Percentiles rank a stretch among this genome's conserved stretches.
Conservation (phyloP, 1,140 invertebrate genomes). For the Dinothrombium tinctorium region DNA sequence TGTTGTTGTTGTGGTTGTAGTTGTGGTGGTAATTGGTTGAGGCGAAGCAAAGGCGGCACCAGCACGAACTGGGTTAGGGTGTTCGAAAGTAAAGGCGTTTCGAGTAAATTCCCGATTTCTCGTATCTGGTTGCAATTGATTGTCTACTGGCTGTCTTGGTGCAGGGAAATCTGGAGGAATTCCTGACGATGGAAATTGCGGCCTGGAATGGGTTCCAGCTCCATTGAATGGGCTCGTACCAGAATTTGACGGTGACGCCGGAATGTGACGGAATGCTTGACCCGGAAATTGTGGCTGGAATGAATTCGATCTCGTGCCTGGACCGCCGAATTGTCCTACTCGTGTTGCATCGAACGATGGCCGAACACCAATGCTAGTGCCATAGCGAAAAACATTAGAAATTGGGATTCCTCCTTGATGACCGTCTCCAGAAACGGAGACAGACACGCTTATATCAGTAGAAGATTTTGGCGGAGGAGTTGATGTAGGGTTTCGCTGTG, state of each 20-base stretch:
- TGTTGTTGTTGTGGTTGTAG: constrained; percentile 7
- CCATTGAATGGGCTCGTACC: neutral
- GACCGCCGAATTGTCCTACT: neutral
- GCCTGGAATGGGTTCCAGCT: neutral
- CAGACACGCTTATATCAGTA: neutral
- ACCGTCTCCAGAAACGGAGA: neutral
- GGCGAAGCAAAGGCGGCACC: neutral
- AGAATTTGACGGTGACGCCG: neutral
- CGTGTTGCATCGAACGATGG: constrained; percentile 2
- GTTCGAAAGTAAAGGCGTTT: neutral
- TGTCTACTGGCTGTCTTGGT: neutral
- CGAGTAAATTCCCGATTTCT: neutral
- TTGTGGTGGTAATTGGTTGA: neutral
- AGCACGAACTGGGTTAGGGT: neutral
- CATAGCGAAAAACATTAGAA: constrained; percentile 11
- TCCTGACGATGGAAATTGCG: no score
- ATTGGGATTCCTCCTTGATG: neutral
- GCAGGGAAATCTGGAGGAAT: neutral
- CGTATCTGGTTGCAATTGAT: neutral
- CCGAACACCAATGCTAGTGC: neutral
- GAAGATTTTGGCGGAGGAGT: no score
- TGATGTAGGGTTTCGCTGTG: neutral
- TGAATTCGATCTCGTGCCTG: neutral
- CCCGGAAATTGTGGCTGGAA: neutral
- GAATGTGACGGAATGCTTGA: constrained; percentile 1